A percentile compares a stretch with the other conserved stretches of the same genome.
Evolutionary conservation across 2,113 vertebrate genomes (phyloP).

Genomic region (Scortum barcoo): DNA sequence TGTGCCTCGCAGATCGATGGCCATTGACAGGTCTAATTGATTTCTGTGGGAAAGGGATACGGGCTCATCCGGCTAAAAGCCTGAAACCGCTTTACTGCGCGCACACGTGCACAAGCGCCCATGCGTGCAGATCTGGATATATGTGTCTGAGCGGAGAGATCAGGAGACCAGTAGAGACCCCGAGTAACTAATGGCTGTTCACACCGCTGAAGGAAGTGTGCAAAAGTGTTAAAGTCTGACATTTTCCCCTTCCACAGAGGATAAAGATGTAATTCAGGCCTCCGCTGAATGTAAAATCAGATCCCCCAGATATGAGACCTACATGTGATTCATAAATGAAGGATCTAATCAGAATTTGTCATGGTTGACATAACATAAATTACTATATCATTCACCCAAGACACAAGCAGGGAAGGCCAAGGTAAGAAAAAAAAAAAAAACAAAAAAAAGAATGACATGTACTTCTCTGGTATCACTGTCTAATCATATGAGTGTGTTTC

Average conservation of each 20-base stretch:
- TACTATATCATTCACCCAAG: neutral
- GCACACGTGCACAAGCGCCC: conserved; percentile 17
- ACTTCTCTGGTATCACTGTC: neutral
- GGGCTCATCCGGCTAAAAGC: conserved; percentile 70
- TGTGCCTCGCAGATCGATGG: conserved; percentile 71
- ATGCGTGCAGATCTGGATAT: conserved; percentile 3
- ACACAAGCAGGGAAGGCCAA: neutral
- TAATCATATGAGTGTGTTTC: neutral
- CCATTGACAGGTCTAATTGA: conserved; percentile 82
- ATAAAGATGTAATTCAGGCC: conserved; percentile 40
- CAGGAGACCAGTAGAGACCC: conserved; percentile 33
- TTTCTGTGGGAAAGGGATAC: conserved; percentile 81
- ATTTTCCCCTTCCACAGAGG: conserved; percentile 34
- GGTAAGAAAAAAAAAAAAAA: neutral
- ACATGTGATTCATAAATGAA: conserved; percentile 37
- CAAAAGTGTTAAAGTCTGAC: conserved; percentile 20
- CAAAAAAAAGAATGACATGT: neutral
- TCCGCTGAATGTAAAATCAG: conserved; percentile 14
- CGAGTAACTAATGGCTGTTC: conserved; percentile 21
- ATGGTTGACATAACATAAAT: conserved; percentile 24
- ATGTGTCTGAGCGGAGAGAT: conserved; percentile 20
- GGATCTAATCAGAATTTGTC: conserved; percentile 38
- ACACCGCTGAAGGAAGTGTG: conserved; percentile 18
- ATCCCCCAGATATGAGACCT: conserved; percentile 27
- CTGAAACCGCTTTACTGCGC: neutral